Percentiles rank a stretch among this genome's conserved stretches.
Evolutionary conservation across 1,140 invertebrate species (phyloP).

Genomic region (Rhopalosiphum maidis): DNA sequence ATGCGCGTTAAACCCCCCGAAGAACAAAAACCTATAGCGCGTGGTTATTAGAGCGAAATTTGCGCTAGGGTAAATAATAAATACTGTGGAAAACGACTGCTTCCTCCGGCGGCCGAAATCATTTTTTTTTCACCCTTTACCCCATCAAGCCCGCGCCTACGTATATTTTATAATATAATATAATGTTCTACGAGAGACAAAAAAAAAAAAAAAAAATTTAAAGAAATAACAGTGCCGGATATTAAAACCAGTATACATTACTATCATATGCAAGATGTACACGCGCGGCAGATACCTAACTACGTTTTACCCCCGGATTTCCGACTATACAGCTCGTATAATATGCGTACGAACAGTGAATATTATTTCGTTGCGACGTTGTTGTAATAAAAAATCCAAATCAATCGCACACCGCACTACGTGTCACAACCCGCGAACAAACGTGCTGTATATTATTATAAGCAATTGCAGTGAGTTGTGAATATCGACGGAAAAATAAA

Average conservation of each 20-base stretch:
- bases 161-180: conserved; percentile 25
- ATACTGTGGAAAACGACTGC: conserved; percentile 14
- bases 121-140: background rate
- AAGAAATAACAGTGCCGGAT: background rate
- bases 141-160: no score
- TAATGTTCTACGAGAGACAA: background rate
- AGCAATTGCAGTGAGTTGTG: background rate
- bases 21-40: conserved; percentile 11
- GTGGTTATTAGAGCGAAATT: conserved; percentile 41
- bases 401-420: background rate
- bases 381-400: background rate
- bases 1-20: background rate
- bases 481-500: background rate
- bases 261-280: background rate
- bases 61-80: background rate
- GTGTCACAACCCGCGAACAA: no score
- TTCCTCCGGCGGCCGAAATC: background rate
- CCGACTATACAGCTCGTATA: background rate
- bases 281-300: background rate
- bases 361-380: background rate
- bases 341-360: background rate
- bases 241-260: conserved; percentile 25
- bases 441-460: background rate
- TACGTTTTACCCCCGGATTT: background rate
- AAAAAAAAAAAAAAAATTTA: background rate